Evolutionary conservation across 2,888 invertebrate species (phyloP).

Genomic region (Nymphalis polychloros): DNA sequence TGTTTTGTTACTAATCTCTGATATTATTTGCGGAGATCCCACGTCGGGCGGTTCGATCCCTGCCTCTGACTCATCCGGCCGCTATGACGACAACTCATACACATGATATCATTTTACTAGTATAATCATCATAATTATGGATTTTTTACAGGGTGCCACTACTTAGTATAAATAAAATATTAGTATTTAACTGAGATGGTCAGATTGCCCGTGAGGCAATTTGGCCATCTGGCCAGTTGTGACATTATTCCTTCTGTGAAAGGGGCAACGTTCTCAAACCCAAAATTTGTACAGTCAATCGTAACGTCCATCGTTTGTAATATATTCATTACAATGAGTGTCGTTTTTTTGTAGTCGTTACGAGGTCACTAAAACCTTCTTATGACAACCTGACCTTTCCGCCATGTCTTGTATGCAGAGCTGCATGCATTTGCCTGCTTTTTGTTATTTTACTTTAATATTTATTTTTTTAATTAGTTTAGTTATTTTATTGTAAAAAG

Average conservation of each 20-base stretch:
- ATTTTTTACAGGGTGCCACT: slow-evolving; percentile 81
- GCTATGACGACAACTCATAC: slow-evolving; percentile 78
- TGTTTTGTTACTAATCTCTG: slow-evolving; percentile 82
- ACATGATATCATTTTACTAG: slow-evolving; percentile 53
- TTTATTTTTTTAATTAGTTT: slow-evolving; percentile 79
- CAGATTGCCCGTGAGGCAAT: slow-evolving; percentile 72
- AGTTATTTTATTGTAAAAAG: slow-evolving; percentile 79
- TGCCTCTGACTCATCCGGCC: slow-evolving; percentile 49
- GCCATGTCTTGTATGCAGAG: slow-evolving; percentile 84
- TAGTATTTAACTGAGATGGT: slow-evolving; percentile 72
- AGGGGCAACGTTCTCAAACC: slow-evolving; percentile 89
- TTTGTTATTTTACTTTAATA: slow-evolving; percentile 81
- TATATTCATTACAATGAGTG: slow-evolving; percentile 84
- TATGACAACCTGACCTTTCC: slow-evolving; percentile 86
- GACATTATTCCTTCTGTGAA: slow-evolving; percentile 93
- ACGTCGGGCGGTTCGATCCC: slow-evolving; percentile 65
- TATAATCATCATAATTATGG: slow-evolving; percentile 75
- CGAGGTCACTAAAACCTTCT: slow-evolving; percentile 81
- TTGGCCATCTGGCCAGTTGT: slow-evolving; percentile 85
- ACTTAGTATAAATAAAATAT: slow-evolving; percentile 63
- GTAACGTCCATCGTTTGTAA: slow-evolving; percentile 82
- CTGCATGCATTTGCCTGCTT: slow-evolving; percentile 88
- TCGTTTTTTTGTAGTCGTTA: slow-evolving; percentile 84
- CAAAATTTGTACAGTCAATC: slow-evolving; percentile 74
- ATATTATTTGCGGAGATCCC: slow-evolving; percentile 64